Percentiles rank a stretch among this genome's conserved stretches.
Evolutionary conservation across 2,888 invertebrate genomes (phyloP).

Genomic region (Phoenoteleia sp.): DNA sequence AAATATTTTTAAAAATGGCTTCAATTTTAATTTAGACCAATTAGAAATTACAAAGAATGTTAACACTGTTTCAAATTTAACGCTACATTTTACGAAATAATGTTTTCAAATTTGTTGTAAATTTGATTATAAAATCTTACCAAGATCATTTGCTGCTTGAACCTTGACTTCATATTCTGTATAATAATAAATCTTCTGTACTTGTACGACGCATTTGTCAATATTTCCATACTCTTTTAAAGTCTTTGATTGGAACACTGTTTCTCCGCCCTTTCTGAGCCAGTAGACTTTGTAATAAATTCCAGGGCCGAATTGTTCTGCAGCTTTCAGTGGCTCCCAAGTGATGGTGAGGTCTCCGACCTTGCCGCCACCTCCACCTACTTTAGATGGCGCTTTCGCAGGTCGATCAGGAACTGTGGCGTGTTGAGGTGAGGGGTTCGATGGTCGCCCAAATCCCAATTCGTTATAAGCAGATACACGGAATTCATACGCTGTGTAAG

Average conservation of each 20-base stretch:
- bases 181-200: constrained; percentile 92
- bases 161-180: constrained; percentile 95
- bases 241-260: constrained; percentile 92
- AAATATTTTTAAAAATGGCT: no score
- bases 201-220: constrained; percentile 93
- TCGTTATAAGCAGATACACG: constrained; percentile 95
- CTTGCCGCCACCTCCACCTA: constrained; percentile 98
- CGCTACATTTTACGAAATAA: no score
- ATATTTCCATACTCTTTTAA: constrained; percentile 92
- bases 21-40: no score
- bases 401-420: constrained; percentile 94
- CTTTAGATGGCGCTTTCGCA: constrained; percentile 91
- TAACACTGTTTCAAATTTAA: no score
- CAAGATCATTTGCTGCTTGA: constrained; percentile 93
- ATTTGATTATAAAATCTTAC: constrained; percentile 82
- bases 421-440: constrained; percentile 95
- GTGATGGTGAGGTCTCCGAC: constrained; percentile 97
- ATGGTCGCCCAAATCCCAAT: constrained; percentile 93
- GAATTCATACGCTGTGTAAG: constrained; percentile 97
- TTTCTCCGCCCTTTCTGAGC: constrained; percentile 91
- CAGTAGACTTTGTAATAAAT: constrained; percentile 97
- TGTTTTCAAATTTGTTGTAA: no score
- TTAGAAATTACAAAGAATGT: no score
- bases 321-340: constrained; percentile 93
- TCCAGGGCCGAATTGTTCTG: constrained; percentile 96